phyloP scores from a whole-genome alignment of 2,113 vertebrate species.

The Sphaerodactylus townsendi region DNA sequence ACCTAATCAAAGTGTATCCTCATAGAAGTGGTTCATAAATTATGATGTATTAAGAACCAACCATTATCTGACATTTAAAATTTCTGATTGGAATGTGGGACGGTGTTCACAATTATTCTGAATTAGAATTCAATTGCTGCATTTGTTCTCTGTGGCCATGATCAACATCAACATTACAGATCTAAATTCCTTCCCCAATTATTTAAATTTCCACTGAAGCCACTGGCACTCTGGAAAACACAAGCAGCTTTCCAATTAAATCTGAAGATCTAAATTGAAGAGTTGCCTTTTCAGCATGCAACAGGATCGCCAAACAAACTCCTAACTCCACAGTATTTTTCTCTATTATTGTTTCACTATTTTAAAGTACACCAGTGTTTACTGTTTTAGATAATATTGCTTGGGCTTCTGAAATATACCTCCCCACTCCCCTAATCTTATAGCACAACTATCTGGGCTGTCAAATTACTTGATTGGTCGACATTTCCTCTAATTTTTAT shows the following conservation, averaged over 20 bases:
- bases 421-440: not conserved
- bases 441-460: not conserved
- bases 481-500: not conserved
- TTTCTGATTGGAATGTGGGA: not conserved
- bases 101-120: not conserved
- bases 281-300: not conserved
- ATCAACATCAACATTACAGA: no score
- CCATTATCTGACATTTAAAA: not conserved
- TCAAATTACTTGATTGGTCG: not conserved
- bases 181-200: no score
- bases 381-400: not conserved
- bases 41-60: not conserved
- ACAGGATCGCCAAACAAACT: not conserved
- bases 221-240: not conserved
- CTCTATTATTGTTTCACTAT: not conserved
- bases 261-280: not conserved
- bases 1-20: not conserved
- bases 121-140: not conserved
- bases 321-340: not conserved
- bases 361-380: not conserved
- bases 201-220: not conserved
- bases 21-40: not conserved
- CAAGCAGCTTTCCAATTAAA: not conserved
- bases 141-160: not conserved
- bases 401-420: not conserved